phyloP scores from a whole-genome alignment of 2,113 vertebrate genomes.

The Poicephalus gulielmi region DNA sequence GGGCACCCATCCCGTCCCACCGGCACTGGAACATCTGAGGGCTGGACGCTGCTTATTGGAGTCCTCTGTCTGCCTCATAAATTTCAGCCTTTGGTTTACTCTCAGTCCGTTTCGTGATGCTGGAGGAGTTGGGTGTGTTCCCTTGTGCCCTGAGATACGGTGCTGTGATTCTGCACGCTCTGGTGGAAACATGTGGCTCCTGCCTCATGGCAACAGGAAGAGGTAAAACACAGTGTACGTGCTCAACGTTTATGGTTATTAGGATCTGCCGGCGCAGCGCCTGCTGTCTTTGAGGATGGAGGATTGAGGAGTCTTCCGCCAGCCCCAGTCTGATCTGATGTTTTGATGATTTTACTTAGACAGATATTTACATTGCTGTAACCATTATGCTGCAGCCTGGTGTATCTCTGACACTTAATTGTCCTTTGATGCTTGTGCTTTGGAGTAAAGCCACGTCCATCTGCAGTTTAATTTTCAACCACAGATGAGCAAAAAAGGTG shows the following conservation, averaged over 20 bases:
- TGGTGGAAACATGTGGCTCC: background rate
- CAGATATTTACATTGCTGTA: background rate
- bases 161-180: background rate
- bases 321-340: background rate
- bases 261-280: background rate
- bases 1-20: too few species aligned
- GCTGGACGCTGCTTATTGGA: fast-evolving
- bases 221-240: background rate
- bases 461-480: background rate
- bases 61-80: background rate
- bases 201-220: background rate
- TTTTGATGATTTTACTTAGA: background rate
- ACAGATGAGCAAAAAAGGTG: background rate
- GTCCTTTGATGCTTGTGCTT: background rate
- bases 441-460: background rate
- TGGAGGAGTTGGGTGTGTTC: background rate
- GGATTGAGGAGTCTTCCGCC: background rate
- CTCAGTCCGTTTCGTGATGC: background rate
- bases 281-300: background rate
- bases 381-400: background rate
- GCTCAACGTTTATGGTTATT: background rate
- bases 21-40: background rate
- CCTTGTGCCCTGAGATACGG: background rate
- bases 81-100: background rate
- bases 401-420: background rate